phyloP scores from a whole-genome alignment of 2,113 vertebrate genomes.

The Tyto alba region DNA sequence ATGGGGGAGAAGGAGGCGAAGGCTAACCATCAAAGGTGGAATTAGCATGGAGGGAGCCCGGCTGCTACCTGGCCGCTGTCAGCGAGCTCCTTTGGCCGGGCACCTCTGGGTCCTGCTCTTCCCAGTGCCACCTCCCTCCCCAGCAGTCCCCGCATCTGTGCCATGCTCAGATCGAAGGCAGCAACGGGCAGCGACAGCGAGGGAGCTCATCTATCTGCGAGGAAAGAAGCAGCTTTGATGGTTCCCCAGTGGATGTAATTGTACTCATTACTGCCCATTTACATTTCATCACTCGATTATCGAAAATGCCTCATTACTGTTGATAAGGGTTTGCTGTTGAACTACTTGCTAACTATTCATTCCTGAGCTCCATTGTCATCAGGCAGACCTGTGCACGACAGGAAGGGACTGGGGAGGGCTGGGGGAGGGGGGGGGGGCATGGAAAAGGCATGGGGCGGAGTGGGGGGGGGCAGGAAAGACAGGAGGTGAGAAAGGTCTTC shows the following conservation, averaged over 20 bases:
- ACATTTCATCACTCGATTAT: constrained; percentile 93
- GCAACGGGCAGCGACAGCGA: constrained; percentile 59
- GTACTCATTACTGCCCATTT: constrained; percentile 92
- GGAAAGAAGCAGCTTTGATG: constrained; percentile 77
- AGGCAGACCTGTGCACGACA: neutral
- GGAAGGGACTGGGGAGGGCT: neutral
- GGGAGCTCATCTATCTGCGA: constrained; percentile 78
- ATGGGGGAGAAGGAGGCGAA: neutral
- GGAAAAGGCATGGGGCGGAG: neutral
- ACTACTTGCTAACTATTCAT: constrained; percentile 73
- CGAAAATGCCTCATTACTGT: constrained; percentile 81
- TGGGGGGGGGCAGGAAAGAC: constrained; percentile 32
- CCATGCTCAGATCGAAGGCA: neutral
- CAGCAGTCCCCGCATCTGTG: neutral
- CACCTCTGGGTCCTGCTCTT: neutral
- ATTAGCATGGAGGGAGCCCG: constrained; percentile 63
- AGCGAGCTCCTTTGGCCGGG: neutral
- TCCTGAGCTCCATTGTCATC: constrained; percentile 66
- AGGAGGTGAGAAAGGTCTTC: constrained; percentile 72
- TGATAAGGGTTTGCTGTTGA: constrained; percentile 73
- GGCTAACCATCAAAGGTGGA: constrained; percentile 72
- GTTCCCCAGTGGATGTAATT: constrained; percentile 85
- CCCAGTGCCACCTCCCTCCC: neutral
- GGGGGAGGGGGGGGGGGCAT: neutral
- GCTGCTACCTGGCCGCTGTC: constrained; percentile 59